phyloP scores from a whole-genome alignment of 2,113 vertebrate genomes.

The Cichladusa arquata region DNA sequence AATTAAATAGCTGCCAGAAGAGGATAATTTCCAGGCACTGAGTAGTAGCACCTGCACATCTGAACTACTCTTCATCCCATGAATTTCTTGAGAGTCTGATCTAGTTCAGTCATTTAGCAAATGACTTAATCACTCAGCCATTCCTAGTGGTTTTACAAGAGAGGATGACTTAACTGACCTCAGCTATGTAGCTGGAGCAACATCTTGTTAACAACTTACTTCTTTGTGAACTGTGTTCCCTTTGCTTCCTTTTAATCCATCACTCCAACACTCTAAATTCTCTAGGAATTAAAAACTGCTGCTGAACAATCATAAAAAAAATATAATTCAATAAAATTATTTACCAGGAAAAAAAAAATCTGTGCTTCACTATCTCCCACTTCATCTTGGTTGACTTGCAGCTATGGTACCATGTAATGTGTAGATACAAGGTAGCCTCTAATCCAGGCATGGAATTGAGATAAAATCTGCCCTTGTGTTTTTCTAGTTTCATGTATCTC shows the following conservation, averaged over 20 bases:
- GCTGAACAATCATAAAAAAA: background rate
- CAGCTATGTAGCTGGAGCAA: background rate
- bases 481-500: background rate
- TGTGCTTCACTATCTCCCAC: background rate
- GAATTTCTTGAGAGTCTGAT: constrained; percentile 66
- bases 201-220: background rate
- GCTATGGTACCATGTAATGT: background rate
- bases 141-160: constrained; percentile 54
- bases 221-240: background rate
- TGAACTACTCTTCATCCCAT: constrained; percentile 38
- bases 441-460: background rate
- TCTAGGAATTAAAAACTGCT: background rate
- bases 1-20: constrained; percentile 37
- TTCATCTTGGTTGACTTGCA: background rate
- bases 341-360: background rate
- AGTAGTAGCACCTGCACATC: constrained; percentile 68
- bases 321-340: background rate
- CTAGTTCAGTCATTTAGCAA: constrained; percentile 61
- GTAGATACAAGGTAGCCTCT: background rate
- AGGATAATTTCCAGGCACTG: constrained; percentile 56
- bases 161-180: constrained; percentile 40
- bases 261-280: background rate
- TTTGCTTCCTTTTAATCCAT: background rate
- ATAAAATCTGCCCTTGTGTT: background rate
- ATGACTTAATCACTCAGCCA: constrained; percentile 69